Percentiles rank a stretch among this genome's conserved stretches.
phyloP scores from a whole-genome alignment of 1,140 invertebrate genomes.

The Ceratina calcarata region DNA sequence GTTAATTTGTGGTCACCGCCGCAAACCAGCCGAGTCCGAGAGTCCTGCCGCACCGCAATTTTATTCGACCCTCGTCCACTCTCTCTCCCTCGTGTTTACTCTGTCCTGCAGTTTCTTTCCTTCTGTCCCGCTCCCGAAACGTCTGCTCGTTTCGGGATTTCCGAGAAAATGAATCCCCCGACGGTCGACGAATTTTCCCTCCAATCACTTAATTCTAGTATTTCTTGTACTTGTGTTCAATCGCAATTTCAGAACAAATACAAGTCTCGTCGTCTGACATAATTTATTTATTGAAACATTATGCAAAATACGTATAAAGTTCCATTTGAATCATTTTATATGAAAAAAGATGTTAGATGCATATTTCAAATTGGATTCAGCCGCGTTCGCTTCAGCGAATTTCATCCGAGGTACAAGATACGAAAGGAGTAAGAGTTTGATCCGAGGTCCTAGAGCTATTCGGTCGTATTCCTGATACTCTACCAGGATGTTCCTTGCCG shows the following conservation, averaged over 20 bases:
- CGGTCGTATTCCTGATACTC: conserved; percentile 29
- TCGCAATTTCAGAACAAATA: too few species aligned
- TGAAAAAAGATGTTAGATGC: too few species aligned
- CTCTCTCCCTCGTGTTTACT: conserved; percentile 49
- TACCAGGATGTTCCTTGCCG: conserved; percentile 33
- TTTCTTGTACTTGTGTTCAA: too few species aligned
- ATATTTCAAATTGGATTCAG: too few species aligned
- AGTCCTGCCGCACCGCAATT: conserved; percentile 51
- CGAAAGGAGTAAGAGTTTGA: too few species aligned
- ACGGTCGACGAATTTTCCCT: conserved; percentile 11
- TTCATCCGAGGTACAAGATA: too few species aligned
- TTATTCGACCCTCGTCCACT: conserved; percentile 55
- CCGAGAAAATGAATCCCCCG: conserved; percentile 53
- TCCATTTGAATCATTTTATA: too few species aligned
- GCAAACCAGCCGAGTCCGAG: conserved; percentile 44
- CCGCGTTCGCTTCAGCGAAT: too few species aligned
- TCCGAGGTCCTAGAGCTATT: conserved; percentile 1
- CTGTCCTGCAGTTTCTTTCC: conserved; percentile 6
- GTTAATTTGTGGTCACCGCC: conserved; percentile 64
- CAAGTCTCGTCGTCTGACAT: too few species aligned
- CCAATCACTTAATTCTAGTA: too few species aligned
- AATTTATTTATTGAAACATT: too few species aligned
- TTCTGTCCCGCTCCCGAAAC: not conserved
- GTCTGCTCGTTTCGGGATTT: not conserved
- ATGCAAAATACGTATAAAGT: too few species aligned